Evolutionary conservation across 2,888 invertebrate genomes (phyloP), one percentile per base, ranked within the genome.

Genomic region (Acrobasis consociella): DNA sequence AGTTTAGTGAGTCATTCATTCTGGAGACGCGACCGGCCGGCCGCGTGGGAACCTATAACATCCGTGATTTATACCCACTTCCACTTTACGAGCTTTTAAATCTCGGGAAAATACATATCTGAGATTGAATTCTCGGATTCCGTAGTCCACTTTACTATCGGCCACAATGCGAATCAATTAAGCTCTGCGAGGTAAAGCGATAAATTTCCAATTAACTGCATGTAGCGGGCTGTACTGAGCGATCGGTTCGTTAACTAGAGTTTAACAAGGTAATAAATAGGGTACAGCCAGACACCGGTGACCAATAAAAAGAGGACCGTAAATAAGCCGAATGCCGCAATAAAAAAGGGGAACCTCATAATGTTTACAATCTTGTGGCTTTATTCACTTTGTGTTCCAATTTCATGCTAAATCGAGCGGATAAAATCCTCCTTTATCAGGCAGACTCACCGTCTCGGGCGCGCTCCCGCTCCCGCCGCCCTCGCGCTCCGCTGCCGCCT

Each of bases 301-400:
- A 83, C 84, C 83, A 86, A 88, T 90, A 91, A 92, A 90, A 91
- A 87, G 82, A 85, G 82, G 83, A 86, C 89, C 86, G 86, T 90
- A 91, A 91, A 90, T 89, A 89, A 89, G 82, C 81, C 83, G 83
- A 89, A 86, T 85, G 83, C 81, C 81, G 83, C 81, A 83, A 85
- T 91, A 91, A 92, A 91, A 91, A 91, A 90, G 86, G 77, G 87
- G 86, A 84, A 87, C 85, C 87, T 89, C 87, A 83, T 91, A 90
- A 91, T 92, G 91, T 91, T 92, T 91, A 92, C 91, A 90, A 90
- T 91, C 91, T 89, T 89, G 91, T 91, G 89, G 90, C 90, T 91
- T 91, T 91, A 92, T 91, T 91, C 92, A 91, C 92, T 91, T 91
- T 92, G 92, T 91, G 86, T 91, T 91, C 89, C 91, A 92, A 92